Conservation (phyloP, 2,113 vertebrate species). For the Xiphorhynchus elegans region DNA sequence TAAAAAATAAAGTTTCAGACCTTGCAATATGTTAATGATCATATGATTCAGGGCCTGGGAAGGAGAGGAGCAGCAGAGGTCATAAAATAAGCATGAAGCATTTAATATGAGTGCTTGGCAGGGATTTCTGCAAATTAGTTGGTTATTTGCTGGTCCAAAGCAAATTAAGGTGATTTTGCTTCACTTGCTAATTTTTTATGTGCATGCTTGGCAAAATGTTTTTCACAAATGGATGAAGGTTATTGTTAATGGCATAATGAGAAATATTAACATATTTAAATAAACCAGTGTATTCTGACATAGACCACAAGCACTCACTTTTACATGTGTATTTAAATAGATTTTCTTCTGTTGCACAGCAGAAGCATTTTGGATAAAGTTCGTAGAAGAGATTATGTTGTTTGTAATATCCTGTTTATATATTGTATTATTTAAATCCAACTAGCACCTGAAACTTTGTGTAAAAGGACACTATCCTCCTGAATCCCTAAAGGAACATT, state of each 20-base stretch:
- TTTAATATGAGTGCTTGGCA: conserved; percentile 94
- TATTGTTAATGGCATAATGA: conserved; percentile 89
- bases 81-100: conserved; percentile 94
- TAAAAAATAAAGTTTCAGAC: conserved; percentile 95
- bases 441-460: not conserved
- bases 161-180: conserved; percentile 97
- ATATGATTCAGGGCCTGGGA: conserved; percentile 92
- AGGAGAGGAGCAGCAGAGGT: conserved; percentile 92
- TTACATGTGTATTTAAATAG: conserved; percentile 43
- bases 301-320: conserved; percentile 60
- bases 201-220: conserved; percentile 94
- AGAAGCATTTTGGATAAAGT: conserved; percentile 45
- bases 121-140: conserved; percentile 93
- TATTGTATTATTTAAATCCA: conserved; percentile 3
- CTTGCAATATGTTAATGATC: conserved; percentile 99
- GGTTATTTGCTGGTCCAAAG: conserved; percentile 93
- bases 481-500: not conserved
- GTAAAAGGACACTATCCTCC: not conserved
- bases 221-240: conserved; percentile 89
- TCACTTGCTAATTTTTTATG: conserved; percentile 97
- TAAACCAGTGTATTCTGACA: conserved; percentile 77
- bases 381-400: not conserved
- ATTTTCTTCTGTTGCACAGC: conserved; percentile 7
- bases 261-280: conserved; percentile 93
- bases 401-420: conserved; percentile 4